Evolutionary conservation across 2,113 vertebrate species (phyloP), one percentile per base, ranked within the genome.

Genomic region (Chitala chitala): DNA sequence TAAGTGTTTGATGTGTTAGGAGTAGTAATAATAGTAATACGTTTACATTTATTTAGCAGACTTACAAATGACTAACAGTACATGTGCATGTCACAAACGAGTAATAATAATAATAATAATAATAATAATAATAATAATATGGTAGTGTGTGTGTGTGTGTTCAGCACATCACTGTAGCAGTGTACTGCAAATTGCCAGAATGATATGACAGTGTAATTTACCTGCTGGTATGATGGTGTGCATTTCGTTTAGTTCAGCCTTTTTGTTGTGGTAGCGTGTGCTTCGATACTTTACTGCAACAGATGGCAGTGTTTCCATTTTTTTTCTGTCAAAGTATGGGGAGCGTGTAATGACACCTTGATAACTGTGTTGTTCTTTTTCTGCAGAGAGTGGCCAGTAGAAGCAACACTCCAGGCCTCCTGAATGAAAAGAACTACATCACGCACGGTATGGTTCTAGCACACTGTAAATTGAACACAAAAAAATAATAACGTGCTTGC

Each of bases 381-480:
- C 82, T 90, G 55, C 81, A 99, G 96, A 93, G 96, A 80, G 98
- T 98, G 91, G 95, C 95, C 83, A 98, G 93, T 88, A 99, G 96
- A 92, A 98, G 94, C 92, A 99, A 95, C 78, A 98, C 96, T 75
- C 95, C 96, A 64, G 98, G 96, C 90, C 94, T 98, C 89, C 91
- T 98, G 74, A 98, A 94, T 75, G 96, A 99, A 83, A 99, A 99
- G 93, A 94, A 92, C 81, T 99, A 98, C 64, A 86, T 92, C 88
- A 83, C 92, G 89, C 96, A 96, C 76, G 96, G 97, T 98, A 88
- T 92, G 92, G 4, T 55, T 10, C 38, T 10, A 13, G 4, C 33
- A 61, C 12, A 36, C 3, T 13, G 51, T 15, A 17, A 31, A 1
- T 61, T 61, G 4, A 3, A 33, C 26, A 51, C 5, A 33, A n/a